Evolutionary conservation across 1,140 invertebrate genomes (phyloP), one percentile per base, ranked within the genome.

Genomic region (Gonatopus flavifemur): DNA sequence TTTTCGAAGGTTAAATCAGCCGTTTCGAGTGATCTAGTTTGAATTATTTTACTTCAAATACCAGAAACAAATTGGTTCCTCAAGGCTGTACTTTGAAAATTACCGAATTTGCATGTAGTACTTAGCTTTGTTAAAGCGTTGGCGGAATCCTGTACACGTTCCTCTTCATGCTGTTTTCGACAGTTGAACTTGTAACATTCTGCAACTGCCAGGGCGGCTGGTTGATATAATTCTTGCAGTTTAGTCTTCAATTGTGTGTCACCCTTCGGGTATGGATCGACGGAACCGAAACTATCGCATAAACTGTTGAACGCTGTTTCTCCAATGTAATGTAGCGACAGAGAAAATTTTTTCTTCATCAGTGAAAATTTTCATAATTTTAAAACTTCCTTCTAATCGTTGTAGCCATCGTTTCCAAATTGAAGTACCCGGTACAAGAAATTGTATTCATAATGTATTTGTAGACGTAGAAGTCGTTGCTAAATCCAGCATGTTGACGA

Each of bases 181-280:
- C 35, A 53, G 20, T 35, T 35, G 7, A 53, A 48, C 16, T 47
- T 46, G 22, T 31, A 52, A 52, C 33, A 28, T 40, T 25, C 45
- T 19, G 37, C 37, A 16, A 31, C 41, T 47, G 31, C 13, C 8
- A 42, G 12, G 4, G 13, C 15, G 12, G 10, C 12, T 1, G 33
- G 35, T 10, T 13, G 8, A n/a, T 15, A 44, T 36, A 37, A 36
- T 8, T 36, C 37, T 39, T 54, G 28, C 8, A 49, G n/a, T 28
- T 37, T 47, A 7, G 1, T 10, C 19, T 18, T 28, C 19, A 47
- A 9, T 0, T 25, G 22, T 8, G 25, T 12, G 33, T 47, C 36
- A 9, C 15, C 0, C 16, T 37, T 24, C 3, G 10, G 16, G 16
- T 36, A 37, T 12, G 21, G 12, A 8, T 47, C 33, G 8, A 7